A percentile compares a stretch with the other conserved stretches of the same genome.
phyloP scores from a whole-genome alignment of 2,888 invertebrate species.

The Rotaria magnacalcarata region DNA sequence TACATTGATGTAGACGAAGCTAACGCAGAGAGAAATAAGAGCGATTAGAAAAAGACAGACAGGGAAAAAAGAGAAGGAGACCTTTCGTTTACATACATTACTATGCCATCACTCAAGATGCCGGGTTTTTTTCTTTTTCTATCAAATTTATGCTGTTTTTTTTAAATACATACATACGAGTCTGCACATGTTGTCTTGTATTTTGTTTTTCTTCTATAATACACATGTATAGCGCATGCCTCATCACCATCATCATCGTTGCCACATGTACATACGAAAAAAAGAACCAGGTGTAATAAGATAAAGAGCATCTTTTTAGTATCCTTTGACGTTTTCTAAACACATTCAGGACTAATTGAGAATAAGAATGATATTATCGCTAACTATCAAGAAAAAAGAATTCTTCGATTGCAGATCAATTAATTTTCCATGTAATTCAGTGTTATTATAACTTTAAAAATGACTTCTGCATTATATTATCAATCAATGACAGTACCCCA shows the following conservation, averaged over 20 bases:
- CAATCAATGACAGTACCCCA: constrained; percentile 1
- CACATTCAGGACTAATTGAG: background rate
- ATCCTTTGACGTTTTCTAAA: background rate
- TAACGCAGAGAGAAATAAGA: constrained; percentile 1
- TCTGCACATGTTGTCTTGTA: background rate
- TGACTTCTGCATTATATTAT: constrained; percentile 27
- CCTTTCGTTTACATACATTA: constrained; percentile 31
- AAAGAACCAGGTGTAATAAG: background rate
- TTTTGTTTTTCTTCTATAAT: background rate
- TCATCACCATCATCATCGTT: background rate
- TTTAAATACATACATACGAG: background rate
- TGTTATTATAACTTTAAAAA: background rate
- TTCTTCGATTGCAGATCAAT: constrained; percentile 4
- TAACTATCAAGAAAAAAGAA: background rate
- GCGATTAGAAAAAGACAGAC: background rate
- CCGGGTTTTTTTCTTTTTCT: background rate
- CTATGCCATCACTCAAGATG: constrained; percentile 22
- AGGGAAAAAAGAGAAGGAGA: background rate
- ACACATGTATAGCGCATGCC: background rate
- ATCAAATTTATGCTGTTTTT: background rate
- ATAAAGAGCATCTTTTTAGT: background rate
- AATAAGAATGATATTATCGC: background rate
- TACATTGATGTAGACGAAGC: background rate
- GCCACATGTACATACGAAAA: background rate
- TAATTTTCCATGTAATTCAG: background rate